A percentile compares a stretch with the other conserved stretches of the same genome.
These are phyloP conservation scores for Campoletis raptor DNA, from an alignment of 2,888 invertebrate genomes.

Conservation along the genomic window DNA sequence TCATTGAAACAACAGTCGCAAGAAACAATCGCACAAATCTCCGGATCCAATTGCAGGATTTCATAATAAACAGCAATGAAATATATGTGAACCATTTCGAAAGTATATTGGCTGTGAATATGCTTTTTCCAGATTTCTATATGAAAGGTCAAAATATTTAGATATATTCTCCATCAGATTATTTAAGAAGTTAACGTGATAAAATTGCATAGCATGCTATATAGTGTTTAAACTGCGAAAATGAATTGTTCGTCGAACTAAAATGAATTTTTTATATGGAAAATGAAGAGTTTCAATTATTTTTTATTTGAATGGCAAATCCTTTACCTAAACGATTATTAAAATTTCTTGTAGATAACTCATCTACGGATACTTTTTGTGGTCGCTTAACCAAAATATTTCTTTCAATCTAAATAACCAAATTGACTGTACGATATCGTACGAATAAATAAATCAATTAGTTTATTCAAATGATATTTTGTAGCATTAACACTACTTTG, in stretches of 20 bases:
- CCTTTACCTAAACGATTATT: background rate
- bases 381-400: too few species aligned
- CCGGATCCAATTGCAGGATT: background rate
- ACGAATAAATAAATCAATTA: too few species aligned
- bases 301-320: background rate
- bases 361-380: background rate
- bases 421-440: too few species aligned
- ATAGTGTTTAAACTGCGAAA: too few species aligned
- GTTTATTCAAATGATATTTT: too few species aligned
- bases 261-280: background rate
- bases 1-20: conserved; percentile 6
- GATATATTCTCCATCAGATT: background rate
- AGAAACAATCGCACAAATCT: conserved; percentile 6
- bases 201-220: background rate
- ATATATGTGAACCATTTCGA: background rate
- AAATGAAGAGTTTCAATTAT: background rate
- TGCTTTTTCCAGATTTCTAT: background rate
- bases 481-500: too few species aligned
- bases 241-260: too few species aligned
- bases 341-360: background rate
- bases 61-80: background rate
- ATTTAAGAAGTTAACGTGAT: background rate
- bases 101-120: background rate
- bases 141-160: background rate
- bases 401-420: too few species aligned